Base-by-base conservation (phyloP, 2,888 invertebrate species). In the Ceramica pisi region DNA sequence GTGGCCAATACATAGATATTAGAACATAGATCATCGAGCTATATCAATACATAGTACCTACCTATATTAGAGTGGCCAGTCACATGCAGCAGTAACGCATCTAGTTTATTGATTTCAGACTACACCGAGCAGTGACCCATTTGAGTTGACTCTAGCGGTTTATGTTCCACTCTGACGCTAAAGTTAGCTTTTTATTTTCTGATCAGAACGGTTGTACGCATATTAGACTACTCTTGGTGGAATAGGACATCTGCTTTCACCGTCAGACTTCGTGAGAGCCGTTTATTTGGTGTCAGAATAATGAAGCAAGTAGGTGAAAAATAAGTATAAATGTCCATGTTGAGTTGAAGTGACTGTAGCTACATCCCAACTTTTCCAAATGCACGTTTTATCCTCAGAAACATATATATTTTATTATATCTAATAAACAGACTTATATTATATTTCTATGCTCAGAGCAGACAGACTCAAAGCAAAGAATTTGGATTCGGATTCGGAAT, bases 61-160 rank as follows among this genome's bases (percentile, higher is more conserved):
- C 14, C 35, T 55, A 75, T 50, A 75, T 44, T 59, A 53, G 31
- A 31, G 41, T 70, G 65, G 51, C 63, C 38, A n/a, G 53, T 62
- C 64, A 38, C 67, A 68, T 67, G 78, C 67, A 67, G 81, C 51
- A 66, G 21, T 81, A 81, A 72, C 72, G 72, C 72, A 81, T 62
- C 23, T 38, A 77, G 21, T 79, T 77, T 81, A 81, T 79, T 77
- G 79, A 81, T 79, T 79, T 71, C 67, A 77, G 67, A 63, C 48
- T 44, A 63, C 51, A 61, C 51, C 19, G 53, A 59, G 14, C 66
- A 10, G 67, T 75, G 76, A 70, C 80, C 78, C 48, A 75, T 70
- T 80, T 80, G 41, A 70, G 56, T 75, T 50, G 51, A 56, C 60
- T 73, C 23, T 26, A 64, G 19, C 59, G 35, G 44, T 68, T 62